phyloP scores from a whole-genome alignment of 2,888 invertebrate genomes.

The Netelia melanura region DNA sequence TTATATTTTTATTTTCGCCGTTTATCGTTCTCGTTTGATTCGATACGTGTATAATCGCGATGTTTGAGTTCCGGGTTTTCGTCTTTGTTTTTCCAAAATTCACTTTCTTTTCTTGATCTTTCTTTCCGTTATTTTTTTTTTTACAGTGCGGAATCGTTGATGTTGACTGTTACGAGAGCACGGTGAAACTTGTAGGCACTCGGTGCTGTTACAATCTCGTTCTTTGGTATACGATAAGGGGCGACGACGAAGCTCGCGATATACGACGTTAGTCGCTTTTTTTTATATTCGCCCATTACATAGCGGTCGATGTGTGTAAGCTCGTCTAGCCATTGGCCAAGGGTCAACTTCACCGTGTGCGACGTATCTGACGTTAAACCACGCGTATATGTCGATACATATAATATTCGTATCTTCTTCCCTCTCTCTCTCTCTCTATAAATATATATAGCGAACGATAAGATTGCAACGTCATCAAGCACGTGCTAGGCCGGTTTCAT shows the following conservation, averaged over 20 bases:
- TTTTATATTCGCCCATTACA: not conserved
- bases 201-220: slow-evolving; percentile 35
- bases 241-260: slow-evolving; percentile 25
- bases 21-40: slow-evolving; percentile 61
- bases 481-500: slow-evolving; percentile 16
- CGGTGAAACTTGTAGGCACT: slow-evolving; percentile 34
- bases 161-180: slow-evolving; percentile 38
- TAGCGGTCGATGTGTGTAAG: not conserved
- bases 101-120: not conserved
- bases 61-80: not conserved
- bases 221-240: slow-evolving; percentile 38
- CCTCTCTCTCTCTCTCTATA: not conserved
- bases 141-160: not conserved
- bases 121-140: not conserved
- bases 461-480: slow-evolving; percentile 43
- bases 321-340: slow-evolving; percentile 40
- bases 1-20: slow-evolving; percentile 1
- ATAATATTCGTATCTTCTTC: not conserved
- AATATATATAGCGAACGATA: not conserved
- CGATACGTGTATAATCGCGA: not conserved
- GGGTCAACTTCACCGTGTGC: slow-evolving; percentile 37
- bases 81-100: not conserved
- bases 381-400: not conserved
- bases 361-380: slow-evolving; percentile 21
- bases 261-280: slow-evolving; percentile 24